Percentiles rank a stretch among this genome's conserved stretches.
These are phyloP conservation scores for Leptopilina clavipes DNA, from an alignment of 1,140 invertebrate species.

Conservation along the genomic window DNA sequence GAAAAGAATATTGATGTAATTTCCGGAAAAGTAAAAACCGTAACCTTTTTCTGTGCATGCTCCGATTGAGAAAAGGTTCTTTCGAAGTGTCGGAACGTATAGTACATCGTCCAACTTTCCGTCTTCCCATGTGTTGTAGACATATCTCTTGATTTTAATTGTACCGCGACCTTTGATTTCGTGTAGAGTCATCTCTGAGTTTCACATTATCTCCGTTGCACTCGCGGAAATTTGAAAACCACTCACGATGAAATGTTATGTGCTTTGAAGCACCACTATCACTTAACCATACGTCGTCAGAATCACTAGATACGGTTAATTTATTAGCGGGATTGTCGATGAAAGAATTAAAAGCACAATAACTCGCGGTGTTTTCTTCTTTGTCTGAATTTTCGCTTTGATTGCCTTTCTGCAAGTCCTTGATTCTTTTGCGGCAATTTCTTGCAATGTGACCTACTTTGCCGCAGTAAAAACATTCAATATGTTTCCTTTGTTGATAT, in stretches of 20 bases:
- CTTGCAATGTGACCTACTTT: constrained; percentile 41
- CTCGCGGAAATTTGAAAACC: constrained; percentile 46
- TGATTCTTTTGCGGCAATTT: constrained; percentile 34
- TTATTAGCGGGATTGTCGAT: not conserved
- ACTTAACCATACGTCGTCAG: constrained; percentile 44
- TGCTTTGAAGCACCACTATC: constrained; percentile 52
- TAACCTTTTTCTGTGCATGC: constrained; percentile 44
- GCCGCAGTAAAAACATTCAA: constrained; percentile 40
- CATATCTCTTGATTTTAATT: constrained; percentile 40
- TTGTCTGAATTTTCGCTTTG: not conserved
- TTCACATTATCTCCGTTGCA: constrained; percentile 36
- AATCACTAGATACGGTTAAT: not conserved
- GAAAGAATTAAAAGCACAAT: not conserved
- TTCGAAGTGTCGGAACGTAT: constrained; percentile 48
- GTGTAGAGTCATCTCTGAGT: constrained; percentile 48
- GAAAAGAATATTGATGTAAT: constrained; percentile 49
- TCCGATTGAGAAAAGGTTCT: constrained; percentile 58
- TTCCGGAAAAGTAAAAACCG: too few species aligned
- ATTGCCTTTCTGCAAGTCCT: not conserved
- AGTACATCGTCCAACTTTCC: constrained; percentile 48
- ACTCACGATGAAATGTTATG: constrained; percentile 49
- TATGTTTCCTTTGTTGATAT: constrained; percentile 12
- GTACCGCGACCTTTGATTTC: constrained; percentile 44
- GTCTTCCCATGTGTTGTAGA: constrained; percentile 42
- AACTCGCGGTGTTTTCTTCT: too few species aligned